Evolutionary conservation across 2,113 vertebrate genomes (phyloP), one percentile per base, ranked within the genome.

Genomic region (Gadus macrocephalus): DNA sequence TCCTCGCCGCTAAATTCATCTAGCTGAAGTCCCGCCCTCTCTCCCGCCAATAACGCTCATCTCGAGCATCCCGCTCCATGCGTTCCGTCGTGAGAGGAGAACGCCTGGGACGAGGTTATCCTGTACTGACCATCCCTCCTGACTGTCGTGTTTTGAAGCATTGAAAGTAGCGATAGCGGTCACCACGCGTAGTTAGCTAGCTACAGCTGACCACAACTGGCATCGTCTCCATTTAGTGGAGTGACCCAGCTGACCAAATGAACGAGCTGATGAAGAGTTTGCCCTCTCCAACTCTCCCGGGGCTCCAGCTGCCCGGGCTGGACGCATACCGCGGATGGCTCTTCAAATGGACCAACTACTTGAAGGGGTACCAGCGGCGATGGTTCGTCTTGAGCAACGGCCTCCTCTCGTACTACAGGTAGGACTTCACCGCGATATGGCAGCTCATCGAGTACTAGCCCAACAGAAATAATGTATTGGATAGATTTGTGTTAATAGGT

Each of bases 331-430:
- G 89, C 76, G 95, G 96, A 56, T 96, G 95, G 95, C 94, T 97
- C 19, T 93, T 95, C 84, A 97, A 98, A 89, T 98, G 96, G 96
- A 97, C 96, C 82, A 98, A 97, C 91, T 97, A 96, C 82, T 86
- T 98, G 82, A 96, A 97, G 85, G 96, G 96, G 20, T 98, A 96
- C 88, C 96, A 98, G 90, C 91, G 96, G 63, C 94, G 96, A 69
- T 98, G 96, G 96, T 98, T 96, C 83, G 96, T 96, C 78, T 93
- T 98, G 58, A 95, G 94, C 81, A 95, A 98, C 79, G 95, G 96
- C 73, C 92, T 98, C 70, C 93, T 97, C 78, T 96, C 95, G 78
- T 98, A 98, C 76, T 97, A 97, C 93, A 95, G 95, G 95, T 96
- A 84, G 15, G 56, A n/a, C 56, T 49, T 49, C 8, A 12, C 42